phyloP scores from a whole-genome alignment of 2,888 invertebrate genomes.

The Hypena proboscidalis region DNA sequence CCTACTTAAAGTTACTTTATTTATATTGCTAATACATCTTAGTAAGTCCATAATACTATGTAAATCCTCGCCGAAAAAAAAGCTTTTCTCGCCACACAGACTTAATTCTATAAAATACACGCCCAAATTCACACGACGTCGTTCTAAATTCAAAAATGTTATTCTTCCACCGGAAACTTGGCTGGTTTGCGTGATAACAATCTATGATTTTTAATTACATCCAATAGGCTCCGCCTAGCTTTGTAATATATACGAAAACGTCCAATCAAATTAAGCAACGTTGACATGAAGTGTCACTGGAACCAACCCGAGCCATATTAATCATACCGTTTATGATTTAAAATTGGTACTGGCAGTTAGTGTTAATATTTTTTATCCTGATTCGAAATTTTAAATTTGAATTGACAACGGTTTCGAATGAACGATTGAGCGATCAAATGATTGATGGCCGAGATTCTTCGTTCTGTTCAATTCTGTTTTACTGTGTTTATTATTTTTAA shows the following conservation, averaged over 20 bases:
- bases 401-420: slow-evolving; percentile 55
- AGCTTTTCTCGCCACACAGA: not conserved
- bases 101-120: slow-evolving; percentile 31
- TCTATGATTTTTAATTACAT: slow-evolving; percentile 77
- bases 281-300: slow-evolving; percentile 68
- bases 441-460: slow-evolving; percentile 44
- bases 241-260: slow-evolving; percentile 76
- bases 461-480: slow-evolving; percentile 33
- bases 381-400: slow-evolving; percentile 54
- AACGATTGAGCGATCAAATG: slow-evolving; percentile 42
- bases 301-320: slow-evolving; percentile 65
- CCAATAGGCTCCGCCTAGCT: slow-evolving; percentile 71
- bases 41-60: too few relatives aligned
- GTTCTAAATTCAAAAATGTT: slow-evolving; percentile 31
- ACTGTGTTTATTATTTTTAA: slow-evolving; percentile 20
- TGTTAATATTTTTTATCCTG: slow-evolving; percentile 49
- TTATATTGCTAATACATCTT: too few relatives aligned
- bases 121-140: slow-evolving; percentile 34
- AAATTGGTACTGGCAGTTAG: slow-evolving; percentile 49
- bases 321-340: slow-evolving; percentile 62
- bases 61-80: too few relatives aligned
- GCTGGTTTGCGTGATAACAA: slow-evolving; percentile 72
- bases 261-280: slow-evolving; percentile 79
- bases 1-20: too few relatives aligned
- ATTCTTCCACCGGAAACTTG: slow-evolving; percentile 66